Percentiles rank a stretch among this genome's conserved stretches.
Evolutionary conservation across 2,888 invertebrate genomes (phyloP).

Genomic region (Thysanoteuthis rhombus): DNA sequence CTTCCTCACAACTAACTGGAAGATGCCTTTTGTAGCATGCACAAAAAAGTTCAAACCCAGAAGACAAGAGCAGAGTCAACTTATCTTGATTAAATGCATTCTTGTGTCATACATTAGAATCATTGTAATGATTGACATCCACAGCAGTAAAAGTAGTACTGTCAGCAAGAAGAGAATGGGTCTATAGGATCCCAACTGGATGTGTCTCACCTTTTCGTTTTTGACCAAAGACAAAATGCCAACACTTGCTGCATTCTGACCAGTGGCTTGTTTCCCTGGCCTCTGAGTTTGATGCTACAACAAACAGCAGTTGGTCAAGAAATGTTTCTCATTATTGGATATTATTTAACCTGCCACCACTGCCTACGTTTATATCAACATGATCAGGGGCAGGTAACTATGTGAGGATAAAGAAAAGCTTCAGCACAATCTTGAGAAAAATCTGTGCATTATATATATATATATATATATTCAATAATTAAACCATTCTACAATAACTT

Average conservation of each 20-base stretch:
- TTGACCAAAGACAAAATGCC: neutral
- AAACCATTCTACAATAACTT: too few species aligned
- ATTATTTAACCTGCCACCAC: neutral
- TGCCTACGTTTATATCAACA: neutral
- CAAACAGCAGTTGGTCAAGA: neutral
- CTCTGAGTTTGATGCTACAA: neutral
- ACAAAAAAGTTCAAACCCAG: neutral
- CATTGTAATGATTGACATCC: neutral
- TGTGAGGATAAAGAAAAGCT: neutral
- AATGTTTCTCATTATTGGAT: neutral
- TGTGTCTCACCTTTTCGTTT: neutral
- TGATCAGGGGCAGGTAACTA: neutral
- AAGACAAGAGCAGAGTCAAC: neutral
- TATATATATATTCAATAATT: too few species aligned
- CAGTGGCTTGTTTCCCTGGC: neutral
- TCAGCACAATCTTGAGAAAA: neutral
- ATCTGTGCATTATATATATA: accelerated
- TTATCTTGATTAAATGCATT: neutral
- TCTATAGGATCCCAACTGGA: neutral
- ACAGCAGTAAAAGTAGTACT: neutral
- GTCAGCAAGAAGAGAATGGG: neutral
- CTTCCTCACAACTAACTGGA: neutral
- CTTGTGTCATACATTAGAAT: neutral
- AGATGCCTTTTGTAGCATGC: neutral
- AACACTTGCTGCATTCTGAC: constrained; percentile 12